Conservation (phyloP, 2,888 invertebrate species). For the Caenorhabditis wallacei region DNA sequence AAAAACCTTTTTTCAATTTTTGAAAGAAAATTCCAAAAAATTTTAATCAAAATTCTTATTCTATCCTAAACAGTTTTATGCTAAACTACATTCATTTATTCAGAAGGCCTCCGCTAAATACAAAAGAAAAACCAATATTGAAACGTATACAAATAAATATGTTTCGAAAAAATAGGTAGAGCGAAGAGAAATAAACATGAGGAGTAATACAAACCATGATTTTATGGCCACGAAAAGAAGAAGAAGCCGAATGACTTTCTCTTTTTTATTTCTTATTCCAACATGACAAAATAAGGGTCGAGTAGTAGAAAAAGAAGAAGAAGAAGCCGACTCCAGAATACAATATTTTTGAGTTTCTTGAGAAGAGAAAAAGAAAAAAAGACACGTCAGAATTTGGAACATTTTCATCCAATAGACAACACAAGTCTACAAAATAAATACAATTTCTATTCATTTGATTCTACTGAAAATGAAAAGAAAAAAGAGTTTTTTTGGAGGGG, state of each 20-base stretch:
- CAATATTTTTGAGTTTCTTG: neutral
- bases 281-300: conserved; percentile 11
- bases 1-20: too few species aligned
- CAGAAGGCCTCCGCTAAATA: too few species aligned
- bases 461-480: neutral
- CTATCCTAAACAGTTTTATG: too few species aligned
- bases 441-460: conserved; percentile 1
- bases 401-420: conserved; percentile 12
- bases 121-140: neutral
- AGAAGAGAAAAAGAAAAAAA: neutral
- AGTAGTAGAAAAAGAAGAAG: neutral
- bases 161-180: conserved; percentile 44
- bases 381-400: conserved; percentile 23
- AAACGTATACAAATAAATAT: conserved; percentile 14
- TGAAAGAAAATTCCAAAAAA: too few species aligned
- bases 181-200: conserved; percentile 43
- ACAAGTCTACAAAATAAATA: conserved; percentile 15
- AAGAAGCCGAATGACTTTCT: conserved; percentile 12
- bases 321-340: neutral
- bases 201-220: conserved; percentile 32
- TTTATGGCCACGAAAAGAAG: conserved; percentile 27
- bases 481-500: too few species aligned
- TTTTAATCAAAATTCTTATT: too few species aligned
- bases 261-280: conserved; percentile 1
- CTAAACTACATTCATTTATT: too few species aligned